A percentile compares a stretch with the other conserved stretches of the same genome.
These are phyloP conservation scores for Aurelia sp. DNA, from an alignment of 30 jellyfish, hydroid and myxozoan species.

Conservation along the genomic window DNA sequence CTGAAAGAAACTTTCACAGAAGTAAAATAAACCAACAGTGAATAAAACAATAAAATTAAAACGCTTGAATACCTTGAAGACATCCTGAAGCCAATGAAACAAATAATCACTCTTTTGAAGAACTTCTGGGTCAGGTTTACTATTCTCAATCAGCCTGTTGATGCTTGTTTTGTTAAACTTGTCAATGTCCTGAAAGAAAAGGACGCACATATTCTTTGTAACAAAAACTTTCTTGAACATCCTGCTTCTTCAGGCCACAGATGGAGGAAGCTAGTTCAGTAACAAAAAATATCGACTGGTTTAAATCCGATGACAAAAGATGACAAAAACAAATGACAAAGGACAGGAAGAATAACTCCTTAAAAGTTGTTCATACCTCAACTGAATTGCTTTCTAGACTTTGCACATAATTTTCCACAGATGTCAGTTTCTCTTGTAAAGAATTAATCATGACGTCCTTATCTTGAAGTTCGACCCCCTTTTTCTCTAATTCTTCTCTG, in stretches of 20 bases:
- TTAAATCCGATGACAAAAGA: too few relatives aligned
- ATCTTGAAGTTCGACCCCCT: slow-evolving; percentile 44
- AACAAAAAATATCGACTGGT: too few relatives aligned
- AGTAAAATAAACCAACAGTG: too few relatives aligned
- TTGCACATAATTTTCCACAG: slow-evolving; percentile 73
- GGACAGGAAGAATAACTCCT: too few relatives aligned
- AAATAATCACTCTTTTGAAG: slow-evolving; percentile 11
- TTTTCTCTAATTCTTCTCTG: slow-evolving; percentile 42
- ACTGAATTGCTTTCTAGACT: slow-evolving; percentile 71
- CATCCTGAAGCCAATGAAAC: background rate
- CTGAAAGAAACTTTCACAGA: too few relatives aligned
- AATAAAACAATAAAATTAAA: background rate
- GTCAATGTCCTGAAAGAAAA: slow-evolving; percentile 37
- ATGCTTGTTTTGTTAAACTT: slow-evolving; percentile 57
- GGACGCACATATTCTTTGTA: too few relatives aligned
- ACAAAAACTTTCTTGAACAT: background rate
- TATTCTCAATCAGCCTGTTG: slow-evolving; percentile 34
- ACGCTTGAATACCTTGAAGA: slow-evolving; percentile 25
- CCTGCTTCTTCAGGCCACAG: background rate
- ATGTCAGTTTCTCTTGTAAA: slow-evolving; percentile 67
- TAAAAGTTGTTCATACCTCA: slow-evolving; percentile 57
- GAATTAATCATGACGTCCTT: slow-evolving; percentile 80
- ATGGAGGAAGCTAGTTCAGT: too few relatives aligned
- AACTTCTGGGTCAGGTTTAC: slow-evolving; percentile 43
- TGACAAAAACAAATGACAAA: too few relatives aligned